Percentiles rank a stretch among this genome's conserved stretches.
phyloP scores from a whole-genome alignment of 2,888 invertebrate genomes.

The Drosophila tripunctata region DNA sequence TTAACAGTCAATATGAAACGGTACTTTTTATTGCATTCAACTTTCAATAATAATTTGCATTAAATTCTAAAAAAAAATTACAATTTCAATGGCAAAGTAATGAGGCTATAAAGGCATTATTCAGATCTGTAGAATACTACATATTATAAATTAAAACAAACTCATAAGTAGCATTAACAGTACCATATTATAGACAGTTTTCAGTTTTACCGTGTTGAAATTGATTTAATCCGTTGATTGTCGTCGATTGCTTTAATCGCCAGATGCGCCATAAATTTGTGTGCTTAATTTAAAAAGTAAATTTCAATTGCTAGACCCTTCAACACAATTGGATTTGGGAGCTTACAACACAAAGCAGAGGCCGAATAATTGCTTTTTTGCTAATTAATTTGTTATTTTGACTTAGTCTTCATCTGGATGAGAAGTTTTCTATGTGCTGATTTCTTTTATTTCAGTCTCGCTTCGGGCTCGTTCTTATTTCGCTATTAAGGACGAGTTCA shows the following conservation, averaged over 20 bases:
- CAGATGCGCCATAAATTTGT: conserved; percentile 29
- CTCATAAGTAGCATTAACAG: not conserved
- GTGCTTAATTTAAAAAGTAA: conserved; percentile 33
- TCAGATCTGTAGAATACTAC: not conserved
- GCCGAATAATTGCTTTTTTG: conserved; percentile 82
- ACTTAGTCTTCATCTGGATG: conserved; percentile 54
- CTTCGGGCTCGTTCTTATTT: conserved; percentile 52
- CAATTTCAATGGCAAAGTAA: too few species aligned
- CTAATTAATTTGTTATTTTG: conserved; percentile 84
- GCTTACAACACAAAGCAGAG: conserved; percentile 43
- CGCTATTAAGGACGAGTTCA: conserved; percentile 52
- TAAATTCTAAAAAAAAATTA: too few species aligned
- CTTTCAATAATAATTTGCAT: too few species aligned
- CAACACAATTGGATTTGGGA: conserved; percentile 34
- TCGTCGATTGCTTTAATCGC: conserved; percentile 12
- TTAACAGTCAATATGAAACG: too few species aligned
- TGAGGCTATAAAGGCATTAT: too few species aligned
- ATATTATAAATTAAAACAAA: not conserved
- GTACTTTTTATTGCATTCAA: too few species aligned
- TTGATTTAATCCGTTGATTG: conserved; percentile 9
- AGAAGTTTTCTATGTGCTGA: conserved; percentile 26
- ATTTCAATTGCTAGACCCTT: conserved; percentile 47
- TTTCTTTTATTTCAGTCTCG: conserved; percentile 34
- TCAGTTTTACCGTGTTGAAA: conserved; percentile 1
- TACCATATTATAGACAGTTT: not conserved